Base-by-base conservation (phyloP, 2,888 invertebrate genomes). In the Oasisia sp. region DNA sequence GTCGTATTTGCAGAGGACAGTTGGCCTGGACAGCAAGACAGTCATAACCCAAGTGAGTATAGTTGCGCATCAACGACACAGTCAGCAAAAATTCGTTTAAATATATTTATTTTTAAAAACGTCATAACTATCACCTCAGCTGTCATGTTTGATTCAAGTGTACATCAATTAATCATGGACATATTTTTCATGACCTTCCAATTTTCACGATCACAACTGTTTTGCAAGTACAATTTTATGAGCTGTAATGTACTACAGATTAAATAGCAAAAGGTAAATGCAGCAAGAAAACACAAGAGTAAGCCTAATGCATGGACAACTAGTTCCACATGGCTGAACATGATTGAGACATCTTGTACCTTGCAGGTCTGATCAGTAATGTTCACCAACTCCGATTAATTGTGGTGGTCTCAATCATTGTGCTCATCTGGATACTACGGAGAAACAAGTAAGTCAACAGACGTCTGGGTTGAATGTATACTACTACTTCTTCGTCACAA, bases 381-480 rank as follows among this genome's bases (percentile, higher is more conserved):
- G 7, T 3, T 7, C 74, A 74, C 19, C 74, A 74, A 74, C 19
- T 74, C n/a, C 27, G 74, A n/a, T 19, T 74, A 27, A 14, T 74
- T 74, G 74, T 74, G 74, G 74, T 74, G 74, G 19, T 74, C 74
- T 74, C 74, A n/a, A 27, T 74, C 74, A 2, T 74, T 74, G 74
- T 19, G 27, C 74, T 74, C n/a, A n/a, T 27, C 74, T 74, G 74
- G 74, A 27, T 19, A 27, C 27, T 74, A 4, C 5, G 74, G 74
- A 74, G n/a, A 74, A 74, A 74, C 74, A 74, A 74, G 74, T 74
- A 74, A 74, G 74, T 74, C 74, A n/a, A 74, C 74, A 19, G n/a
- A 27, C 14, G 9, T 50, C 50, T 50, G 9, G 50, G 50, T 50
- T 2, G 9, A 19, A 27, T 27, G 74, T 38, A 38, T 38, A 38